phyloP scores from a whole-genome alignment of 2,797 vertebrate species.

The Crax fasciolata region DNA sequence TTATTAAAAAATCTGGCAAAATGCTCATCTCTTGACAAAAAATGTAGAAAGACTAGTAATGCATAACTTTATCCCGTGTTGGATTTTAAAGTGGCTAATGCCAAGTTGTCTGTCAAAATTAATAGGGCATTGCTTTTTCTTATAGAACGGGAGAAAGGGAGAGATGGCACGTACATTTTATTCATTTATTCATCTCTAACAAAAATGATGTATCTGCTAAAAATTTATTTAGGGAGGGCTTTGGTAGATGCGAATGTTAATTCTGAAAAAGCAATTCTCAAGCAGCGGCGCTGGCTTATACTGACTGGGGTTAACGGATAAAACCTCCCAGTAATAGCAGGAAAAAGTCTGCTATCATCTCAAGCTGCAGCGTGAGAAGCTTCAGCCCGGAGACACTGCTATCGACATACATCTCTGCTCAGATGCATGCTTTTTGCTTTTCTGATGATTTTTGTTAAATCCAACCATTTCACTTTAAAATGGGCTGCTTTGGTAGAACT shows the following conservation, averaged over 20 bases:
- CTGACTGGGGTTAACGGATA: conserved; percentile 28
- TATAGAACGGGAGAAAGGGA: conserved; percentile 70
- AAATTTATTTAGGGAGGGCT: conserved; percentile 78
- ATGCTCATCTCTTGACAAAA: conserved; percentile 83
- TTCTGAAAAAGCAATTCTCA: conserved; percentile 45
- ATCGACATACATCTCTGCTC: not conserved
- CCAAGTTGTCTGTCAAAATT: conserved; percentile 88
- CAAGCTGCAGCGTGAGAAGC: not conserved
- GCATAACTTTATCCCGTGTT: conserved; percentile 84
- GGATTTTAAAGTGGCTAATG: conserved; percentile 84
- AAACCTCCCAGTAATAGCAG: conserved; percentile 2
- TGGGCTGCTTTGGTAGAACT: not conserved
- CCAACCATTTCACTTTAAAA: not conserved
- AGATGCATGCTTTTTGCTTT: not conserved
- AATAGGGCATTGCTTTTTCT: conserved; percentile 82
- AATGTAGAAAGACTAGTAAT: conserved; percentile 81
- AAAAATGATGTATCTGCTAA: conserved; percentile 82
- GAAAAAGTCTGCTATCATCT: conserved; percentile 5
- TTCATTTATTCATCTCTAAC: conserved; percentile 83
- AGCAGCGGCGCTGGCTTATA: conserved; percentile 11
- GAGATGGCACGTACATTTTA: conserved; percentile 62
- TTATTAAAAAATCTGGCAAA: conserved; percentile 83
- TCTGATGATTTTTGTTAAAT: not conserved
- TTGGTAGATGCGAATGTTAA: conserved; percentile 62
- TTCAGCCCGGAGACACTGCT: not conserved